phyloP scores from a whole-genome alignment of 2,113 vertebrate genomes.

The Hystrix brachyura region DNA sequence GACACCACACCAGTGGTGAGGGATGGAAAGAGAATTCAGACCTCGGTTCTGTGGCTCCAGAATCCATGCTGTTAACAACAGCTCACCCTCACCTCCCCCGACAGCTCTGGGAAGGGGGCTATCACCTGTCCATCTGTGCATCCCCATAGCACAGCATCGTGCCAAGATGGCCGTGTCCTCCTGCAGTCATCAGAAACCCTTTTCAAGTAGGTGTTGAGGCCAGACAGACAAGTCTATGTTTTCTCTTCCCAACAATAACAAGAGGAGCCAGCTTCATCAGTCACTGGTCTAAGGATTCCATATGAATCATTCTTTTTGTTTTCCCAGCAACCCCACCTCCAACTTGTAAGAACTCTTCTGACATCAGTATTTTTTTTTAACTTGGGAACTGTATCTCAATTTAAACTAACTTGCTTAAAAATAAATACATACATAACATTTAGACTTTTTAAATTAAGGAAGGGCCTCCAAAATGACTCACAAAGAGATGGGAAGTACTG shows the following conservation, averaged over 20 bases:
- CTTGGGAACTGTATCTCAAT: neutral
- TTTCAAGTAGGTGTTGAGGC: neutral
- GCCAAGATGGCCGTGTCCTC: neutral
- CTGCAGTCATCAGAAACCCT: neutral
- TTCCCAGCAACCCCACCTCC: neutral
- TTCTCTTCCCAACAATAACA: neutral
- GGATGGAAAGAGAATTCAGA: neutral
- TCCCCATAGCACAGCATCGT: neutral
- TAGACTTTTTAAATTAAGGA: neutral
- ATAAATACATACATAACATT: neutral
- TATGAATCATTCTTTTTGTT: neutral
- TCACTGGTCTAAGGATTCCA: neutral
- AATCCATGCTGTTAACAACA: fast-evolving
- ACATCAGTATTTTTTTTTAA: neutral
- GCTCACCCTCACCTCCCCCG: neutral
- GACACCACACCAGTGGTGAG: neutral
- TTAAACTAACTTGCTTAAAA: neutral
- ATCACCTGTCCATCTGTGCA: neutral
- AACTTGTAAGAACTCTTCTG: neutral
- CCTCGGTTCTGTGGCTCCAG: neutral
- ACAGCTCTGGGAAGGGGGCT: neutral
- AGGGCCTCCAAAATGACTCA: neutral
- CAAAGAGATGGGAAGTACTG: neutral
- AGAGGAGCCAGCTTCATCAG: neutral
- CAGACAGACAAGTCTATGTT: neutral